Conservation (phyloP, 1,140 invertebrate species). For the Brachionus manjavacas region DNA sequence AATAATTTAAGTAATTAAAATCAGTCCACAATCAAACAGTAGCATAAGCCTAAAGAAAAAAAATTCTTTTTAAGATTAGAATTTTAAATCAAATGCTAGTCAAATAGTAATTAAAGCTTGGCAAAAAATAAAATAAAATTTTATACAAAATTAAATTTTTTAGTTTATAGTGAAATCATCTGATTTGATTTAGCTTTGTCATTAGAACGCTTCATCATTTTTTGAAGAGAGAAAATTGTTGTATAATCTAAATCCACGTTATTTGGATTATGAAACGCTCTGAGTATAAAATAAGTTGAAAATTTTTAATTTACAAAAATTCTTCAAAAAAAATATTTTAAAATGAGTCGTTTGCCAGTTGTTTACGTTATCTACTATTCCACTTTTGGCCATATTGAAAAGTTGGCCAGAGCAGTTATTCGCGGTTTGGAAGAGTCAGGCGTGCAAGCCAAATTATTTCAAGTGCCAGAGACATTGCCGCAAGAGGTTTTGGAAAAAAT, state of each 20-base stretch:
- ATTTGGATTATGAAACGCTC: neutral
- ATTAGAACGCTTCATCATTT: neutral
- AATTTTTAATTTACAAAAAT: neutral
- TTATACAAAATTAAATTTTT: too few species aligned
- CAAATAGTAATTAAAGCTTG: too few species aligned
- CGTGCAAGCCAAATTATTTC: conserved; percentile 19
- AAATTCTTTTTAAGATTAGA: too few species aligned
- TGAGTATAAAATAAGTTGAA: neutral
- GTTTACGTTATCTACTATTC: conserved; percentile 42
- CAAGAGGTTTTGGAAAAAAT: conserved; percentile 35
- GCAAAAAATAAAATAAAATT: too few species aligned
- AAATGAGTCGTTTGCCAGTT: conserved; percentile 34
- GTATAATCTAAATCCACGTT: neutral
- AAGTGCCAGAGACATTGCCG: conserved; percentile 21
- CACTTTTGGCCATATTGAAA: conserved; percentile 39
- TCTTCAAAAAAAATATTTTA: neutral
- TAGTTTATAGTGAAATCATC: neutral
- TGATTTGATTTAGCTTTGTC: neutral
- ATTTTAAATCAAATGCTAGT: too few species aligned
- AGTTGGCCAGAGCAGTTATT: neutral
- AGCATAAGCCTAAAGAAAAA: too few species aligned
- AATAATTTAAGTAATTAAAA: too few species aligned
- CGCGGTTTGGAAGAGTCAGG: conserved; percentile 5
- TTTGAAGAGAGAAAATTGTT: neutral
- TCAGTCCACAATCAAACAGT: too few species aligned